These are phyloP conservation scores for Poeciliopsis gracilis DNA, from an alignment of 2,797 vertebrate species.

Conservation along the genomic window DNA sequence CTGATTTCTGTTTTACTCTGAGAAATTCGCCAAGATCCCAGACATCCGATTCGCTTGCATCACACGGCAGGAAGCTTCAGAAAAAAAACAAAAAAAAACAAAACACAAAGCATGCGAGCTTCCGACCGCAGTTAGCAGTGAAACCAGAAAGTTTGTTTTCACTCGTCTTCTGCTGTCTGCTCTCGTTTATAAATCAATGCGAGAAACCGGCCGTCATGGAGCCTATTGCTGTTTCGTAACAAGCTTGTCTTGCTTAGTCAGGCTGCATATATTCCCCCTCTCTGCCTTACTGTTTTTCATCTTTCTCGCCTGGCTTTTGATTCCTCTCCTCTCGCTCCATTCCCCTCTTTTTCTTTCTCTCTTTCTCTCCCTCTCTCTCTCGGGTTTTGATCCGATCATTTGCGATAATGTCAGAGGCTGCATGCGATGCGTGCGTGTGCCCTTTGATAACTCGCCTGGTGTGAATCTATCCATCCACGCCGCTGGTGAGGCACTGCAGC, in stretches of 20 bases:
- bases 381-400: constrained; percentile 41
- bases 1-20: constrained; percentile 26
- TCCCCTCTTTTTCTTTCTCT: not conserved
- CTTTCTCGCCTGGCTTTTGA: constrained; percentile 11
- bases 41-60: constrained; percentile 47
- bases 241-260: constrained; percentile 68
- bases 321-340: constrained; percentile 18
- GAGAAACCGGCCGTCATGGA: constrained; percentile 52
- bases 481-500: constrained; percentile 11
- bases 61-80: constrained; percentile 60
- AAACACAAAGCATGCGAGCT: constrained; percentile 46
- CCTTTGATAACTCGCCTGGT: constrained; percentile 12
- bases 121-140: constrained; percentile 67
- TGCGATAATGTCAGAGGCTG: constrained; percentile 51
- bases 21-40: constrained; percentile 42
- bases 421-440: constrained; percentile 20
- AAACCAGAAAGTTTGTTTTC: constrained; percentile 76
- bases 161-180: constrained; percentile 71
- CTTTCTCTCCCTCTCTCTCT: constrained; percentile 4
- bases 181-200: constrained; percentile 74
- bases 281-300: constrained; percentile 19
- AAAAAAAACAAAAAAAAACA: not conserved
- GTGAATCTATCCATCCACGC: constrained; percentile 27
- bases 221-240: constrained; percentile 67
- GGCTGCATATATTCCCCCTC: constrained; percentile 30